Conservation (phyloP, 2,113 vertebrate genomes). For the Glaucidium brasilianum region DNA sequence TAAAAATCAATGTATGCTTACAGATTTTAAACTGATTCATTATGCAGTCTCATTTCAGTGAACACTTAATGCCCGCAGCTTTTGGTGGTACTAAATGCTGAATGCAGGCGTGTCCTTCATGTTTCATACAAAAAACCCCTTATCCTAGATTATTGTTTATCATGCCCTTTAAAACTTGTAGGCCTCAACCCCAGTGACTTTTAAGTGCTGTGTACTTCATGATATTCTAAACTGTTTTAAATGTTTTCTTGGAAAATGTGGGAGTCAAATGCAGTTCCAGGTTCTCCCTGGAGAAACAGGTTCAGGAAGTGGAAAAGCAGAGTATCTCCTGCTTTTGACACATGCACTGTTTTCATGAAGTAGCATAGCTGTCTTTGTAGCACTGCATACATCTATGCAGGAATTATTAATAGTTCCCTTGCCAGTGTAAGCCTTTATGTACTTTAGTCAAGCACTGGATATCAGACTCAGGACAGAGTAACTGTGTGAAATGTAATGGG, state of each 20-base stretch:
- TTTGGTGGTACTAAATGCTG: neutral
- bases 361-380: neutral
- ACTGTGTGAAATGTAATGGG: neutral
- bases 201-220: neutral
- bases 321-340: rapidly evolving
- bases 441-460: neutral
- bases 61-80: neutral
- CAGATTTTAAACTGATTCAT: neutral
- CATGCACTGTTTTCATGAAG: neutral
- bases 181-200: neutral
- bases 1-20: neutral
- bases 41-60: neutral
- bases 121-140: neutral
- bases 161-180: neutral
- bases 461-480: neutral
- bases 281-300: neutral
- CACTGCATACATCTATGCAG: neutral
- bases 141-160: neutral
- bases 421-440: neutral
- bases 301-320: neutral
- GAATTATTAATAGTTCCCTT: neutral
- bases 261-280: neutral
- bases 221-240: neutral
- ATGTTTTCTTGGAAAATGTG: neutral
- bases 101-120: neutral